These are phyloP conservation scores for Callipepla californica DNA, from an alignment of 2,113 vertebrate genomes.

Conservation along the genomic window DNA sequence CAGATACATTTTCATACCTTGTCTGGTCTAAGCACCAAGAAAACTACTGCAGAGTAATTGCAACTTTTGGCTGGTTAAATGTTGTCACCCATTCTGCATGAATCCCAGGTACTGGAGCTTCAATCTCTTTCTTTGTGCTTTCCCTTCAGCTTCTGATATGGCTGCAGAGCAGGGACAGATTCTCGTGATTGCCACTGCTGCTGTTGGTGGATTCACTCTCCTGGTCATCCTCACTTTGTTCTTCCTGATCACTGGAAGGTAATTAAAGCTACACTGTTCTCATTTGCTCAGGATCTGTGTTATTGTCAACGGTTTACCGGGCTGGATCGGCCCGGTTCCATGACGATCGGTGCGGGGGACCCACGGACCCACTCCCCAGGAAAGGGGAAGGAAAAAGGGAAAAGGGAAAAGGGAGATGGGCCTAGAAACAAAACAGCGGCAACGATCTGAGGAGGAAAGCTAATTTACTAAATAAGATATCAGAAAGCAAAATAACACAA, in stretches of 20 bases:
- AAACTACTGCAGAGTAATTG: not conserved
- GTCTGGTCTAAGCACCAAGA: not conserved
- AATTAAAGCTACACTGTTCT: constrained; percentile 46
- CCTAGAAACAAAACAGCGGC: too few relatives aligned
- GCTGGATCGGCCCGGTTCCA: too few relatives aligned
- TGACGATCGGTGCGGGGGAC: too few relatives aligned
- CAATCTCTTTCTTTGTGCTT: constrained; percentile 23
- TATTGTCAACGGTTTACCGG: too few relatives aligned
- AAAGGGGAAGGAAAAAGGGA: too few relatives aligned
- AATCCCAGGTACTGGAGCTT: not conserved
- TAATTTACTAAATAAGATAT: too few relatives aligned
- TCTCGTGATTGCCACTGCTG: constrained; percentile 92
- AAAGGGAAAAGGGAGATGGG: too few relatives aligned
- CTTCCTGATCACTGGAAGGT: constrained; percentile 96
- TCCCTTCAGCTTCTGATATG: constrained; percentile 89
- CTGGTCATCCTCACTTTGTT: constrained; percentile 95
- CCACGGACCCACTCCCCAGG: too few relatives aligned
- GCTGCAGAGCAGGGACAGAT: constrained; percentile 94
- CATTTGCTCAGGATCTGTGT: not conserved
- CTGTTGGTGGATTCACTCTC: constrained; percentile 94
- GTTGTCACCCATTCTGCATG: not conserved
- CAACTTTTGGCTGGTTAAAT: not conserved
- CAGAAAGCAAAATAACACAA: too few relatives aligned
- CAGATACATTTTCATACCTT: fast-evolving
- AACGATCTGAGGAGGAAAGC: too few relatives aligned